Evolutionary conservation across 2,888 invertebrate species (phyloP).

Genomic region (Mechanitis mazaeus): DNA sequence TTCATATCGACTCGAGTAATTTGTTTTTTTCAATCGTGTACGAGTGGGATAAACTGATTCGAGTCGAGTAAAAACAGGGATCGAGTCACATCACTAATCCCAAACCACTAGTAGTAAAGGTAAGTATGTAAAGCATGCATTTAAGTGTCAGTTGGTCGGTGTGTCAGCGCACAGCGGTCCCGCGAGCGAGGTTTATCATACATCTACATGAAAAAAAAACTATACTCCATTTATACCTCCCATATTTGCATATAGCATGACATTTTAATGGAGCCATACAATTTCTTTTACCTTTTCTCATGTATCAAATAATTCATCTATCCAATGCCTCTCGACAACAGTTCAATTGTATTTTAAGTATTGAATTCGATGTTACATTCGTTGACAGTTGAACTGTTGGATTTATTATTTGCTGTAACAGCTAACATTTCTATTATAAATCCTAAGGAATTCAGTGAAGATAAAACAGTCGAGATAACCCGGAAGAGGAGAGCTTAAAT

Average conservation of each 20-base stretch:
- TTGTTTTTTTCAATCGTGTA: too few relatives aligned
- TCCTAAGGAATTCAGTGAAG: constrained; percentile 15
- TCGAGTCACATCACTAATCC: neutral
- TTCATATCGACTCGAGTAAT: too few relatives aligned
- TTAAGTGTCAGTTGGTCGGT: constrained; percentile 35
- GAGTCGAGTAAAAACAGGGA: too few relatives aligned
- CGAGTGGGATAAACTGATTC: too few relatives aligned
- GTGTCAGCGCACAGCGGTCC: constrained; percentile 26
- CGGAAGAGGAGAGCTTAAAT: constrained; percentile 30
- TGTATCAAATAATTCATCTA: constrained; percentile 28
- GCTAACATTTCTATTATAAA: constrained; percentile 15
- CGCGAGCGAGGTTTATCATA: constrained; percentile 25
- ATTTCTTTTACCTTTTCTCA: constrained; percentile 26
- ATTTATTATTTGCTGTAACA: constrained; percentile 14
- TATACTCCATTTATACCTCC: constrained; percentile 28
- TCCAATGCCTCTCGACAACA: constrained; percentile 17
- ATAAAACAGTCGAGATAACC: constrained; percentile 24
- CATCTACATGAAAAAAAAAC: constrained; percentile 30
- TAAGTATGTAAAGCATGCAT: constrained; percentile 32
- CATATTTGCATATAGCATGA: constrained; percentile 31
- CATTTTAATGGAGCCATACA: constrained; percentile 32
- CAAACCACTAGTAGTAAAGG: constrained; percentile 6
- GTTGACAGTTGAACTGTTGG: constrained; percentile 7
- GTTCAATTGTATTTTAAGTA: constrained; percentile 17
- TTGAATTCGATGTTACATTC: constrained; percentile 12